phyloP scores from a whole-genome alignment of 2,888 invertebrate genomes.

The Alentia gelatinosa region DNA sequence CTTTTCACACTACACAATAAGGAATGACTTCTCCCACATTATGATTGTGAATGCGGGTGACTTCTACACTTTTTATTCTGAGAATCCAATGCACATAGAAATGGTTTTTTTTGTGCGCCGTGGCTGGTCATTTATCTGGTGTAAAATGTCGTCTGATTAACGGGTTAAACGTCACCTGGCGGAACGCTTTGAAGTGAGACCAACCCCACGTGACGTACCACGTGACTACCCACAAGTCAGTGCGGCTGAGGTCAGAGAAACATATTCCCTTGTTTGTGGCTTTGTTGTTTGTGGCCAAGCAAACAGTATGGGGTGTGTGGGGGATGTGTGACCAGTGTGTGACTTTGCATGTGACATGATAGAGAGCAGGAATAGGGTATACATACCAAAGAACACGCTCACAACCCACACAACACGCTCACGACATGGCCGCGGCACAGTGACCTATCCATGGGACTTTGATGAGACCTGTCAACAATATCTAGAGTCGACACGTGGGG shows the following conservation, averaged over 20 bases:
- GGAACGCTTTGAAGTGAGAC: background rate
- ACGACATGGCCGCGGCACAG: background rate
- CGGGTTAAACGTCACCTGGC: background rate
- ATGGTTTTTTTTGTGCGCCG: background rate
- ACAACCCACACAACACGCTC: background rate
- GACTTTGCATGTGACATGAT: conserved; percentile 5
- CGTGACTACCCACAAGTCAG: too few species aligned
- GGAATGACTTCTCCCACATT: background rate
- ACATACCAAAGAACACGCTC: background rate
- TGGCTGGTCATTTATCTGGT: conserved; percentile 9
- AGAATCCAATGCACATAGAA: background rate
- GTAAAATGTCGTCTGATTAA: background rate
- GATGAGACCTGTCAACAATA: background rate
- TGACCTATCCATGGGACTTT: background rate
- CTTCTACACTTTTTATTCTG: background rate
- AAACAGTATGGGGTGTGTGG: background rate
- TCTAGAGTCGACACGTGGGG: background rate
- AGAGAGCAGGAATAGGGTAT: too few species aligned
- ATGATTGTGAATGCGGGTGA: background rate
- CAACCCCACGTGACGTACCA: background rate
- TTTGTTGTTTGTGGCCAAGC: background rate
- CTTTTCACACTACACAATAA: background rate
- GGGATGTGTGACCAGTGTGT: background rate
- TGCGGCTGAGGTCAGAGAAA: background rate
- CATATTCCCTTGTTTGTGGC: conserved; percentile 12